phyloP scores from a whole-genome alignment of 2,888 invertebrate genomes.

The Euplagia quadripunctaria region DNA sequence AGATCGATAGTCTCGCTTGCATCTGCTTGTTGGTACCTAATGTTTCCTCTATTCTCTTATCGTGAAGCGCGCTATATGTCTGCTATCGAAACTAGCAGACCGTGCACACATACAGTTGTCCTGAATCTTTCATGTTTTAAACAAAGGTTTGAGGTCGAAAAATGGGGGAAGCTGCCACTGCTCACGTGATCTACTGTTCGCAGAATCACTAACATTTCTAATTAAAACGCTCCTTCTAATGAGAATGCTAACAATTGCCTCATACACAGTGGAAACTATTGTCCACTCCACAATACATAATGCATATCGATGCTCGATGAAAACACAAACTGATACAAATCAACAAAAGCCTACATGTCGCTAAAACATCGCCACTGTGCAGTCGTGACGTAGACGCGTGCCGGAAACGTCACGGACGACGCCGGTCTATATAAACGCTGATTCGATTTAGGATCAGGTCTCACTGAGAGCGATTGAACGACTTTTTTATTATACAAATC shows the following conservation, averaged over 20 bases:
- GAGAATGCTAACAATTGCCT: not conserved
- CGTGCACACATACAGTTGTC: too few species aligned
- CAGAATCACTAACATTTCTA: not conserved
- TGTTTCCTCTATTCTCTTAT: too few species aligned
- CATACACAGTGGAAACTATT: not conserved
- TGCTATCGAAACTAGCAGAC: too few species aligned
- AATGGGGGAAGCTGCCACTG: too few species aligned
- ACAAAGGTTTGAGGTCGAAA: too few species aligned
- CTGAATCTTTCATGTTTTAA: too few species aligned
- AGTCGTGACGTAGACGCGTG: constrained; percentile 48
- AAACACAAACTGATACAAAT: constrained; percentile 4
- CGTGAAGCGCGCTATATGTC: too few species aligned
- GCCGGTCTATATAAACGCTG: constrained; percentile 31
- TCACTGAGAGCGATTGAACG: constrained; percentile 20
- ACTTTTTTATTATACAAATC: not conserved
- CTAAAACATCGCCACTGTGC: not conserved
- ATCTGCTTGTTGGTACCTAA: too few species aligned
- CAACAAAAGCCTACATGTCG: constrained; percentile 30
- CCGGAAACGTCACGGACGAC: constrained; percentile 49
- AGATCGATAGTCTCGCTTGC: too few species aligned
- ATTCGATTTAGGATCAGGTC: constrained; percentile 20
- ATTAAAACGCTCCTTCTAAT: not conserved
- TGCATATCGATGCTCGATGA: constrained; percentile 4
- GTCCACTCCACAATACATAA: not conserved
- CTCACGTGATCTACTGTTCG: not conserved